Base-by-base conservation (phyloP, 2,113 vertebrate species). In the crab-eating macaque (Macaca fascicularis) region DNA sequence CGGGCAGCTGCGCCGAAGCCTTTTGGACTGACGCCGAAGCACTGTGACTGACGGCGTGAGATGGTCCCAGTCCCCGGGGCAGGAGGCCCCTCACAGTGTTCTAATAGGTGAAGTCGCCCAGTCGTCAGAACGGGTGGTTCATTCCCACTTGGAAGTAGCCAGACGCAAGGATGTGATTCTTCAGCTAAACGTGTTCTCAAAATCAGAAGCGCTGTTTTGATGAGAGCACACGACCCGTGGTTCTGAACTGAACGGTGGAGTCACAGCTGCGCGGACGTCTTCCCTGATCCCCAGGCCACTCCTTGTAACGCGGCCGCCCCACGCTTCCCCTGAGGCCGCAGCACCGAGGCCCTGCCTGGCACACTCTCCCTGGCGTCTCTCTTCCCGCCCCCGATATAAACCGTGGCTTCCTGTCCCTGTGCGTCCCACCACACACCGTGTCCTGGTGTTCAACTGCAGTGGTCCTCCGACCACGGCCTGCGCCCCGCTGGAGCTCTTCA, bases 181-280 rank as follows among this genome's bases (percentile, higher is more conserved):
- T 74, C 74, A 8, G 74, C 93, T 88, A 93, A 94, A 95, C 91
- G 72, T n/a, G 67, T 30, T 93, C 72, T 88, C 85, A 22, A 70
- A 79, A 75, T 64, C 74, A 90, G 83, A 94, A 82, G 20, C 94
- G 93, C 67, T 69, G 40, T 86, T 50, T n/a, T 48, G 43, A 55
- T 43, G 59, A 80, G 57, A 57, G 78, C 76, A 52, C n/a, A 90
- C 27, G 67, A 43, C 55, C 88, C 61, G 3, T 43, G 78, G 59
- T 82, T 88, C 76, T 55, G 52, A 64, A 30, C 84, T 88, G 1
- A 2, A 78, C 25, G 81, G 72, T 6, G 22, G 78, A 43, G 50
- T 14, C 7, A 0, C 78, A 7, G 19, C 84, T 35, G 6, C 40
- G 27, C 22, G 20, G 74, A 19, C 4, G 4, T 40, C 86, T n/a